Evolutionary conservation across 2,113 vertebrate genomes (phyloP).

Genomic region (Asarcornis scutulata): DNA sequence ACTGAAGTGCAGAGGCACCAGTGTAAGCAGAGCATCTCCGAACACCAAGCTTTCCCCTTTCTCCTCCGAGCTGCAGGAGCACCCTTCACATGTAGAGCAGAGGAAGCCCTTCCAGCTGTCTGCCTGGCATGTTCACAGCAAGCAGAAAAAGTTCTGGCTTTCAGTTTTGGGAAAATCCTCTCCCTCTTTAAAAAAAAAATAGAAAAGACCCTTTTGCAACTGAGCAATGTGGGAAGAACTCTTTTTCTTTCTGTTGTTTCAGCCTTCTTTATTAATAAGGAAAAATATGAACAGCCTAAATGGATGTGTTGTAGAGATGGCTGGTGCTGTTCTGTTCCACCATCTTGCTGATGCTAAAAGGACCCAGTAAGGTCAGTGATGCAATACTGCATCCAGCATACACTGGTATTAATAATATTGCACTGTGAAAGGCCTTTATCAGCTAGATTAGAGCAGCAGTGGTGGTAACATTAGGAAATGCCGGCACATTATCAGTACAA

Average conservation of each 20-base stretch:
- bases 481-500: background rate
- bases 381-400: background rate
- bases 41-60: background rate
- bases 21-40: background rate
- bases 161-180: background rate
- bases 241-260: accelerated
- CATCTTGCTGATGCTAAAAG: background rate
- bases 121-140: background rate
- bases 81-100: background rate
- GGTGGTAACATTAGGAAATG: background rate
- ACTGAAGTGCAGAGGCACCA: background rate
- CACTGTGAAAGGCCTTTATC: constrained; percentile 11
- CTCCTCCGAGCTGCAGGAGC: background rate
- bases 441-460: background rate
- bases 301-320: background rate
- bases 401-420: background rate
- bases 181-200: background rate
- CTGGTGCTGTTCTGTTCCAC: background rate
- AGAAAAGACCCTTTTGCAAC: background rate
- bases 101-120: constrained; percentile 14
- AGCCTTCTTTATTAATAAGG: background rate
- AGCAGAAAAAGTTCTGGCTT: background rate
- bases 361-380: background rate
- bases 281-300: background rate
- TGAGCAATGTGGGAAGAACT: background rate